Evolutionary conservation across 2,113 vertebrate genomes (phyloP).

Genomic region (Mesembrinibis cayennensis): DNA sequence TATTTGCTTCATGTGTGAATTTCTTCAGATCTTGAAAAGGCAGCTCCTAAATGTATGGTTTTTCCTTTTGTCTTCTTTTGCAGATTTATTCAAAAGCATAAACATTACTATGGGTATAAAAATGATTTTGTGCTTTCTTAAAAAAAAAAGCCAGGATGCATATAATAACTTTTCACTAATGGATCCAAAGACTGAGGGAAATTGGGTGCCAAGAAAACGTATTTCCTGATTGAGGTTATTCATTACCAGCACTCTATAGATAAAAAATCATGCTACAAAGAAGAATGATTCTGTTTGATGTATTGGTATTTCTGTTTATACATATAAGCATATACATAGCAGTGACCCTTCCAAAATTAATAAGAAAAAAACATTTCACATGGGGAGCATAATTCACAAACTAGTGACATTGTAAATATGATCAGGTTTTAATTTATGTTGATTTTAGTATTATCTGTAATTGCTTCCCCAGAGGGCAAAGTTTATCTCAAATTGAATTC

Average conservation of each 20-base stretch:
- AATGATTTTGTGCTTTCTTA: background rate
- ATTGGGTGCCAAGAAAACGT: slow-evolving; percentile 25
- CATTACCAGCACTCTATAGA: background rate
- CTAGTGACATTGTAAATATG: background rate
- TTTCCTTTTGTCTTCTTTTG: background rate
- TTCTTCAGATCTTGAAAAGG: background rate
- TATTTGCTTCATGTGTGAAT: background rate
- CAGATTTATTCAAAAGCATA: background rate
- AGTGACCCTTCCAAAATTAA: slow-evolving; percentile 22
- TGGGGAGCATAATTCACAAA: background rate
- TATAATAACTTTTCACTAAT: slow-evolving; percentile 21
- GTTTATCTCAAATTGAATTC: slow-evolving; percentile 55
- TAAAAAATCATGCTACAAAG: background rate
- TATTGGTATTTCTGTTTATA: background rate
- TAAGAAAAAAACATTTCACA: background rate
- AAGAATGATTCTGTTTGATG: background rate
- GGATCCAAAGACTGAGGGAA: background rate
- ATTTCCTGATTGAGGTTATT: background rate
- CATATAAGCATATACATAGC: background rate
- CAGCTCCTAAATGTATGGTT: background rate
- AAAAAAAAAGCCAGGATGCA: background rate
- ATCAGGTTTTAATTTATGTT: slow-evolving; percentile 49
- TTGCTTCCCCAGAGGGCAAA: slow-evolving; percentile 49
- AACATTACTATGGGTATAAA: background rate
- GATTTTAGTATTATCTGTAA: slow-evolving; percentile 44